phyloP scores from a whole-genome alignment of 1,140 invertebrate species.

The Drosophila cardini region DNA sequence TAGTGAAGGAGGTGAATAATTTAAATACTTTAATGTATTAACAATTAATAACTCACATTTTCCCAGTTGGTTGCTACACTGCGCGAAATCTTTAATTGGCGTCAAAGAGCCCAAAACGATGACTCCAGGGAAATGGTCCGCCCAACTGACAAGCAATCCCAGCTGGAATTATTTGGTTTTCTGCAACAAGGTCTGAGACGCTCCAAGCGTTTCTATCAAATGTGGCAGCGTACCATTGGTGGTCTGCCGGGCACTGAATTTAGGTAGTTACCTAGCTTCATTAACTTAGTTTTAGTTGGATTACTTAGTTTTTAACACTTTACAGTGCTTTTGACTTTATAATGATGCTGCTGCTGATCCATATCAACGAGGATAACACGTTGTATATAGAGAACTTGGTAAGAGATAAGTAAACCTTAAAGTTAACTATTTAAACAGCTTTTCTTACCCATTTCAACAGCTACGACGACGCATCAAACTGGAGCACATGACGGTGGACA shows the following conservation, averaged over 20 bases:
- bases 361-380: conserved; percentile 80
- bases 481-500: conserved; percentile 80
- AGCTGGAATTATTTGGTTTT: conserved; percentile 69
- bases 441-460: conserved; percentile 28
- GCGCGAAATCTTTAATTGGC: conserved; percentile 71
- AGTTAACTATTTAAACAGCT: not conserved
- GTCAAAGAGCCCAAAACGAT: conserved; percentile 21
- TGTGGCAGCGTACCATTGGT: conserved; percentile 70
- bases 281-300: not conserved
- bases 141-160: conserved; percentile 49
- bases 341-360: conserved; percentile 84
- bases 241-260: conserved; percentile 48
- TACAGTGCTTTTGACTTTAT: conserved; percentile 85
- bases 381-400: conserved; percentile 84
- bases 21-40: not conserved
- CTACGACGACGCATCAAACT: conserved; percentile 80
- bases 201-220: conserved; percentile 73
- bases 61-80: conserved; percentile 66
- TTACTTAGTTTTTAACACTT: conserved; percentile 6
- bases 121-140: not conserved
- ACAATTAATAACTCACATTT: not conserved
- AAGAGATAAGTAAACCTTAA: conserved; percentile 16
- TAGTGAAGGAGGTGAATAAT: conserved; percentile 59
- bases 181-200: conserved; percentile 68
- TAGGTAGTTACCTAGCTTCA: conserved; percentile 31